Base-by-base conservation (phyloP, 92 coral and sea anemone genomes). In the Siderastrea radians region DNA sequence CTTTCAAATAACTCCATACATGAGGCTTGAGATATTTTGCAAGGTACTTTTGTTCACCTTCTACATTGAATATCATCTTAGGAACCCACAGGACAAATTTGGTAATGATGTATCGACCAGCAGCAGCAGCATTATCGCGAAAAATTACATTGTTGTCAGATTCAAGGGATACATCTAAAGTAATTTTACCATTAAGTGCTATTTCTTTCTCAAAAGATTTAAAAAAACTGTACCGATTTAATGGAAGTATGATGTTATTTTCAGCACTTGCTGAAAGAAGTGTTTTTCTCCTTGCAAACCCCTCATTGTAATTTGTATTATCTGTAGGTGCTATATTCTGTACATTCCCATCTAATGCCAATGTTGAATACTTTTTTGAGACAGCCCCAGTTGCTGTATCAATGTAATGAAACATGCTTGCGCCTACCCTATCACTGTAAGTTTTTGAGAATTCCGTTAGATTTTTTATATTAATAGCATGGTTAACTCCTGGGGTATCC, bases 151-250 rank as follows among this genome's bases (percentile, higher is more conserved):
- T n/a, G n/a, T n/a, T n/a, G n/a, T n/a, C n/a, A n/a, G n/a, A n/a
- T n/a, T n/a, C n/a, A n/a, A n/a, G n/a, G n/a, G n/a, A n/a, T n/a
- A n/a, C n/a, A n/a, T n/a, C n/a, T n/a, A n/a, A n/a, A n/a, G n/a
- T n/a, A n/a, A n/a, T n/a, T n/a, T n/a, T n/a, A n/a, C n/a, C n/a
- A n/a, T n/a, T n/a, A n/a, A n/a, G n/a, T n/a, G n/a, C n/a, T 5
- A 80, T 19, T 59, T 79, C 0, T 6, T 47, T 38, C 53, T 69
- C 64, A 0, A 80, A 81, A 14, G 54, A 55, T 0, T 84, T 49
- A 38, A 87, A 80, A 12, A 80, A 87, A 1, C 80, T 26, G 63
- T 53, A 87, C 0, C 92, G 68, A 1, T 87, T 87, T 14, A 87
- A n/a, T 7, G 91, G 88, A 1, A 79, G 0, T 0, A 70, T 15